Evolutionary conservation across 2,797 vertebrate species (phyloP), one percentile per base, ranked within the genome.

Genomic region (Falco columbarius): DNA sequence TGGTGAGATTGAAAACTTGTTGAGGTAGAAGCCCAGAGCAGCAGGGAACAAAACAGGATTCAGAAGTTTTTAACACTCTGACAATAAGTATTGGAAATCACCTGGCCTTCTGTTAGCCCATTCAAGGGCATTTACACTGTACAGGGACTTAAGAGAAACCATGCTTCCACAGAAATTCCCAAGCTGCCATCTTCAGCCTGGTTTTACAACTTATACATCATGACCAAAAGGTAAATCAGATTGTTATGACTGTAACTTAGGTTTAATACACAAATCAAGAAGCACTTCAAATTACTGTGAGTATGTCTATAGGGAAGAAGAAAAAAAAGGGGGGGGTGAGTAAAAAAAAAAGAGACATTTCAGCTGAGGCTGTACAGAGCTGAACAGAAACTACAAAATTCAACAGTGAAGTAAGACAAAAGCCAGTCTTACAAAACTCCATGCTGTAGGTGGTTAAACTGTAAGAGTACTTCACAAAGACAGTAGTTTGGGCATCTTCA

Each of bases 1-100:
- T 89, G 58, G 81, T 72, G 81, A 93, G 86, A 96, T 42, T 84
- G 89, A 94, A 96, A 95, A 91, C 91, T 77, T 84, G 62, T 95
- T 95, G 49, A 93, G 61, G 77, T 42, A 66, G 74, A 84, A 94
- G 46, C 38, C 66, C 59, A 95, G 51, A 89, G 74, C 51, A 91
- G 77, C 46, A 58, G 84, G 62, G 67, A 81, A 66, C 42, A 93
- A 67, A 84, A 74, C 49, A 88, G 77, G 42, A 89, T 81, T 58
- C 34, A 74, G 42, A 92, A 83, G 70, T 58, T 73, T 92, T 86
- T 89, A 92, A 81, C 17, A 5, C 51, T 51, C 73, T 79, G 84
- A 66, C 93, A 97, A 92, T 68, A 89, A 77, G 62, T 67, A 68
- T 3, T 58, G 38, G 73, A 81, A 91, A 89, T 79, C 67, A 92